phyloP scores from a whole-genome alignment of 2,888 invertebrate genomes.

The Orthosia cruda region DNA sequence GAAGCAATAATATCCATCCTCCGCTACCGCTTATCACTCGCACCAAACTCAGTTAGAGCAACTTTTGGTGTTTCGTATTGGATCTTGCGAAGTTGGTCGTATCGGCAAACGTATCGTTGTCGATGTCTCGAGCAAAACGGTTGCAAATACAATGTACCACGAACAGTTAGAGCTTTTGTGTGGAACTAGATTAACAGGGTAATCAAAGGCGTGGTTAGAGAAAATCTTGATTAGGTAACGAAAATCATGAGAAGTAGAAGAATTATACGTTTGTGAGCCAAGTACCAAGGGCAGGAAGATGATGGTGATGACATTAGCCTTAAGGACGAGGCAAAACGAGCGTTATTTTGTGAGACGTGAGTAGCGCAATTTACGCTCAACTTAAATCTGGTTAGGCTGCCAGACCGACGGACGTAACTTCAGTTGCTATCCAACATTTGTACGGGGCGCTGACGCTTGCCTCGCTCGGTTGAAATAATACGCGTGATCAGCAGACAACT shows the following conservation, averaged over 20 bases:
- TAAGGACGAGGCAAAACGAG: too few species aligned
- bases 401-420: too few species aligned
- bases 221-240: background rate
- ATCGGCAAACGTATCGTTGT: constrained; percentile 78
- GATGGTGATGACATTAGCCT: background rate
- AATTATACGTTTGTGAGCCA: background rate
- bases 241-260: background rate
- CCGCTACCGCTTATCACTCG: constrained; percentile 52
- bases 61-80: constrained; percentile 81
- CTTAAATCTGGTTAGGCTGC: too few species aligned
- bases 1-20: background rate
- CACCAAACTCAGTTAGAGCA: constrained; percentile 66
- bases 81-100: constrained; percentile 79
- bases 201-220: background rate
- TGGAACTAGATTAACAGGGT: constrained; percentile 8
- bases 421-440: too few species aligned
- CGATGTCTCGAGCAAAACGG: constrained; percentile 72
- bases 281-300: background rate
- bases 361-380: too few species aligned
- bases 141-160: constrained; percentile 60
- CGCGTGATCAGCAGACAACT: too few species aligned
- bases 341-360: too few species aligned
- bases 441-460: too few species aligned
- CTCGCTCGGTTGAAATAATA: too few species aligned
- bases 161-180: constrained; percentile 30